Conservation (phyloP, 2,888 invertebrate species). For the Augiades crinisus region DNA sequence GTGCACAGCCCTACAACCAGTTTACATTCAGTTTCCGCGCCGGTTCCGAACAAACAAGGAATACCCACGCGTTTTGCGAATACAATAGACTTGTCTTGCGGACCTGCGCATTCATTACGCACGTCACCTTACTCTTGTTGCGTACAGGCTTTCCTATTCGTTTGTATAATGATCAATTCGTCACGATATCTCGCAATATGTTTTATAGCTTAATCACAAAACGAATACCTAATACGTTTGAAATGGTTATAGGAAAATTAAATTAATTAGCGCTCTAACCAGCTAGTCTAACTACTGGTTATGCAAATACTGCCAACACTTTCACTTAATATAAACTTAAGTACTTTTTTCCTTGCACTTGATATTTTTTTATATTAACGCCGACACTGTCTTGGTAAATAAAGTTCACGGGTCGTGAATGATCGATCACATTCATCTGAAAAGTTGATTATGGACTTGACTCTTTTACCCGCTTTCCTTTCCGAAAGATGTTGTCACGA, state of each 20-base stretch:
- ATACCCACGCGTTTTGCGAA: conserved; percentile 20
- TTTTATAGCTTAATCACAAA: not conserved
- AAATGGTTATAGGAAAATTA: not conserved
- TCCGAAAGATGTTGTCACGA: conserved; percentile 29
- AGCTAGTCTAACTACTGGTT: not conserved
- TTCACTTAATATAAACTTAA: not conserved
- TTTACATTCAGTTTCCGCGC: conserved; percentile 23
- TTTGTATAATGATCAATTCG: not conserved
- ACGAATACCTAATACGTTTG: not conserved
- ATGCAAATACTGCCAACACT: not conserved
- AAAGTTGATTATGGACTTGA: not conserved
- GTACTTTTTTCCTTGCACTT: conserved; percentile 1
- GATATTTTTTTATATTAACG: too few species aligned
- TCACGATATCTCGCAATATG: not conserved
- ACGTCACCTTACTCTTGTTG: not conserved
- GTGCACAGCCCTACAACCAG: conserved; percentile 17
- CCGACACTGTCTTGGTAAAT: too few species aligned
- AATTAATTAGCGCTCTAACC: not conserved
- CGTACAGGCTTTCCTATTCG: not conserved
- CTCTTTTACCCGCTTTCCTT: not conserved
- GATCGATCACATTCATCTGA: not conserved
- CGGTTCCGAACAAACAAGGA: conserved; percentile 1
- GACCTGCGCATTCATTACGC: not conserved
- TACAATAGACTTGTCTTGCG: conserved; percentile 16
- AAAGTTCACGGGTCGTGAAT: not conserved